These are phyloP conservation scores for Heteropelma amictum DNA, from an alignment of 2,888 invertebrate species.

Conservation along the genomic window DNA sequence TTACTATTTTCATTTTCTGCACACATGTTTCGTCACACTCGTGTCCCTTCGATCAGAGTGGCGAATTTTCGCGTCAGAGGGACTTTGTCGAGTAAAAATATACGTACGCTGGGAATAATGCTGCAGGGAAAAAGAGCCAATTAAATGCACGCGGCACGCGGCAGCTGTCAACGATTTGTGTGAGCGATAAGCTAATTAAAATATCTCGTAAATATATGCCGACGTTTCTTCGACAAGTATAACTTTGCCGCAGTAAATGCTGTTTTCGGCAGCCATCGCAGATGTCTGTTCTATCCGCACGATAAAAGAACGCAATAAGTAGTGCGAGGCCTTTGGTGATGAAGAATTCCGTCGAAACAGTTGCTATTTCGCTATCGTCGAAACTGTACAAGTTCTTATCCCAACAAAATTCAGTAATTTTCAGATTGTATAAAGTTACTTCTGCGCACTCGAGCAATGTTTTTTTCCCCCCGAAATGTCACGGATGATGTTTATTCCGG, in stretches of 20 bases:
- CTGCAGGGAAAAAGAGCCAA: constrained; percentile 65
- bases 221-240: constrained; percentile 29
- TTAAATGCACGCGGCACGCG: constrained; percentile 74
- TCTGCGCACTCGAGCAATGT: too few species aligned
- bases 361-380: background rate
- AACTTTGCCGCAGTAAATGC: constrained; percentile 23
- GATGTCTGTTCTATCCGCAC: constrained; percentile 61
- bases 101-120: too few species aligned
- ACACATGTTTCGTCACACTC: too few species aligned
- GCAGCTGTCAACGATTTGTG: constrained; percentile 75
- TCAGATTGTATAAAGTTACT: too few species aligned
- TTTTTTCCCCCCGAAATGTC: too few species aligned
- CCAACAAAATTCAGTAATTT: too few species aligned
- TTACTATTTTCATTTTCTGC: too few species aligned
- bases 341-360: constrained; percentile 2
- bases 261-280: constrained; percentile 64
- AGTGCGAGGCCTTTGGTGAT: constrained; percentile 2
- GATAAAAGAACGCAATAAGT: constrained; percentile 61
- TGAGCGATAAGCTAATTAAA: constrained; percentile 76
- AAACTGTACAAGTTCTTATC: too few species aligned
- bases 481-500: background rate
- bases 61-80: background rate
- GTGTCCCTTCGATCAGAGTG: background rate
- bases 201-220: constrained; percentile 72
- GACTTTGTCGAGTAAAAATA: background rate